Percentiles rank a stretch among this genome's conserved stretches.
Evolutionary conservation across 2,888 invertebrate genomes (phyloP).

Genomic region (Dorcus parallelipipedus): DNA sequence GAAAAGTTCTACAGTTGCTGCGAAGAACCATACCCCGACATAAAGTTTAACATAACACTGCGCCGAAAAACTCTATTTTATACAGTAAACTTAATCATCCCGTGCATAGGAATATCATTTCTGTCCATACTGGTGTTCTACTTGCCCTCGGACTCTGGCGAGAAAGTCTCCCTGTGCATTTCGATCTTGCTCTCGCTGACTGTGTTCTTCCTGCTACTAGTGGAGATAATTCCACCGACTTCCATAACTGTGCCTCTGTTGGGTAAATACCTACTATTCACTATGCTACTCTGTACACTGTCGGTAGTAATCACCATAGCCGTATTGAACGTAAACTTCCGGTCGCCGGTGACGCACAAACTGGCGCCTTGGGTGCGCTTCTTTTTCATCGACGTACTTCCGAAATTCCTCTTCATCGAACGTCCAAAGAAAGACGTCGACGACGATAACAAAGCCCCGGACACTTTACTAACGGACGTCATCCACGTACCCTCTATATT

Average conservation of each 20-base stretch:
- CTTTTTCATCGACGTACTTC: constrained; percentile 81
- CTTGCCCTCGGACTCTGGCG: constrained; percentile 95
- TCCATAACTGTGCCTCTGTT: constrained; percentile 87
- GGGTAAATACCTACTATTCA: constrained; percentile 90
- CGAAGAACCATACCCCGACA: constrained; percentile 94
- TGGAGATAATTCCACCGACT: constrained; percentile 93
- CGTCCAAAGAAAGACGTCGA: constrained; percentile 80
- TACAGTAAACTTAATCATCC: constrained; percentile 95
- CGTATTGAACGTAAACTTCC: constrained; percentile 89
- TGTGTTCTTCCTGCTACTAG: constrained; percentile 89
- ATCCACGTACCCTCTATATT: constrained; percentile 63
- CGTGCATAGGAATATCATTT: constrained; percentile 95
- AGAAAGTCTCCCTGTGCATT: constrained; percentile 95
- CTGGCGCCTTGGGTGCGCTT: constrained; percentile 89
- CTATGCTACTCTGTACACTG: constrained; percentile 90
- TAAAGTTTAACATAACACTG: constrained; percentile 95
- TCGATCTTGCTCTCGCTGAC: constrained; percentile 89
- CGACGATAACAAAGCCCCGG: constrained; percentile 48
- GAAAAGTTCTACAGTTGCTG: constrained; percentile 96
- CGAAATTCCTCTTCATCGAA: constrained; percentile 82
- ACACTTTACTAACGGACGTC: constrained; percentile 72
- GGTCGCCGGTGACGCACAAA: constrained; percentile 88
- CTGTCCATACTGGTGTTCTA: constrained; percentile 97
- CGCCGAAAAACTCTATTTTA: constrained; percentile 95
- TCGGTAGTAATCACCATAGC: constrained; percentile 92